phyloP scores from a whole-genome alignment of 2,113 vertebrate species.

The Triplophysa tibetana region DNA sequence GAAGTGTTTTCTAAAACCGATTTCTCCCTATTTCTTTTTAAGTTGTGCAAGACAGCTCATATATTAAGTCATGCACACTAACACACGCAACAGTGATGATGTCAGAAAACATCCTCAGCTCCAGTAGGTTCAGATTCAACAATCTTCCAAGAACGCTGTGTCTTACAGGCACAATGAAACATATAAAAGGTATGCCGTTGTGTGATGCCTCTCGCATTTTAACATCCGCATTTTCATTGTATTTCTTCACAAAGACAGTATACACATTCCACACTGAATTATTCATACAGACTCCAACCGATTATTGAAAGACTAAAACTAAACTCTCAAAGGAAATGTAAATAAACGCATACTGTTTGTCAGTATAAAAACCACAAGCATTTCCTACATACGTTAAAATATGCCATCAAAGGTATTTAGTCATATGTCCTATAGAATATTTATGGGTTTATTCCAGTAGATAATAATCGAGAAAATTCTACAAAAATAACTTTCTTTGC shows the following conservation, averaged over 20 bases:
- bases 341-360: background rate
- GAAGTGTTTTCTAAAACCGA: constrained; percentile 42
- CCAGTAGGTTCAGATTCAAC: background rate
- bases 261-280: constrained; percentile 9
- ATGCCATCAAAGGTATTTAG: background rate
- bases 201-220: background rate
- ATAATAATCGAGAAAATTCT: background rate
- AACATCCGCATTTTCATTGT: background rate
- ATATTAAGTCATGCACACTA: constrained; percentile 12
- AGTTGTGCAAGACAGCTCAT: constrained; percentile 46
- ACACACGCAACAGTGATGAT: background rate
- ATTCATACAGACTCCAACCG: background rate
- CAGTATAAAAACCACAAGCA: background rate
- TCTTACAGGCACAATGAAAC: background rate
- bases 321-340: background rate
- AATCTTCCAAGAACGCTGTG: background rate
- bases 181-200: constrained; percentile 3
- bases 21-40: constrained; percentile 54
- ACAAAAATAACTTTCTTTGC: constrained; percentile 25
- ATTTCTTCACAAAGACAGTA: constrained; percentile 9
- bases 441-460: background rate
- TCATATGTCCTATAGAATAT: background rate
- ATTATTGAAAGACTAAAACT: background rate
- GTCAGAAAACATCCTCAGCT: constrained; percentile 1
- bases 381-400: background rate